Conservation (phyloP, 2,113 vertebrate genomes). For the Gila orcuttii region DNA sequence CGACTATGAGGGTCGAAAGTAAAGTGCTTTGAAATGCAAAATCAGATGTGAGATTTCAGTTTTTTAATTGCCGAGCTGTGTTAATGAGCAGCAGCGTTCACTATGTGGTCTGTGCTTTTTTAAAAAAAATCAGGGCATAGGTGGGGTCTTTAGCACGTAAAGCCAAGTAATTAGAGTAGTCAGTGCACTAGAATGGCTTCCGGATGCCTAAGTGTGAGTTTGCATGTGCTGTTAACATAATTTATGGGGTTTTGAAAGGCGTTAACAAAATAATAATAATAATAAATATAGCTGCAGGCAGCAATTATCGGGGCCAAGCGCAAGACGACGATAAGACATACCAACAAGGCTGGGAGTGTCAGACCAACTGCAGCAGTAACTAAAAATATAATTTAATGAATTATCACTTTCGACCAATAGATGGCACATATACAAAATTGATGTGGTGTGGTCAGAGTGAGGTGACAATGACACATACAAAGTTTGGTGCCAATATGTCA, state of each 20-base stretch:
- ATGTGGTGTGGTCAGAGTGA: too few relatives aligned
- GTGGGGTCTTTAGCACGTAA: slow-evolving; percentile 35
- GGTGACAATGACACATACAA: too few relatives aligned
- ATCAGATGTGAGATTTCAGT: slow-evolving; percentile 63
- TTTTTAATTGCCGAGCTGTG: slow-evolving; percentile 54
- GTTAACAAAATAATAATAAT: not conserved
- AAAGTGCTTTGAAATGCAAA: slow-evolving; percentile 67
- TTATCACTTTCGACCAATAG: too few relatives aligned
- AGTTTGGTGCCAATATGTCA: too few relatives aligned
- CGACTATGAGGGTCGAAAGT: slow-evolving; percentile 62
- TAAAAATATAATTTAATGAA: too few relatives aligned
- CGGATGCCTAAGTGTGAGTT: not conserved
- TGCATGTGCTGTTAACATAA: not conserved
- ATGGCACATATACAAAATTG: too few relatives aligned
- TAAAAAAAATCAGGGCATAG: slow-evolving; percentile 23
- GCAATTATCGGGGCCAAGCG: too few relatives aligned
- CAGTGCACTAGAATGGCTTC: not conserved
- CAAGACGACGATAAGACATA: too few relatives aligned
- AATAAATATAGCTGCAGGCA: too few relatives aligned
- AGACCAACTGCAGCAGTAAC: too few relatives aligned
- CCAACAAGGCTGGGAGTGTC: too few relatives aligned
- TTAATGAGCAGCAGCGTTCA: slow-evolving; percentile 61
- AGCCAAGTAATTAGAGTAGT: slow-evolving; percentile 6
- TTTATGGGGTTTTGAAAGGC: not conserved
- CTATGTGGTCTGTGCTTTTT: slow-evolving; percentile 34